Conservation (phyloP, 2,888 invertebrate genomes). For the Euzophera pinguis region DNA sequence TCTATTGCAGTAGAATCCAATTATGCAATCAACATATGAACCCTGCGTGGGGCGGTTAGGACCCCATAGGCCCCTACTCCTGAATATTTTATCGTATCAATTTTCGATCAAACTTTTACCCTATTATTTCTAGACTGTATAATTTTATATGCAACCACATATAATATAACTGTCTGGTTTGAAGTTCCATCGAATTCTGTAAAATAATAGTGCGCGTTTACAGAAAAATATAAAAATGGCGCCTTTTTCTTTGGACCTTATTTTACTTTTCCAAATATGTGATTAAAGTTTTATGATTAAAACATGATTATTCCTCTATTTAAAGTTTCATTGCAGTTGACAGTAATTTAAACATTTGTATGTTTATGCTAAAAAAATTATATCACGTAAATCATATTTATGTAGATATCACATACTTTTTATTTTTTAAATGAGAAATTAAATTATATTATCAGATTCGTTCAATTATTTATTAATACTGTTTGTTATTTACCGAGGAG, state of each 20-base stretch:
- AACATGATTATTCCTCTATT: too few species aligned
- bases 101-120: constrained; percentile 32
- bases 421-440: too few species aligned
- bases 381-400: too few species aligned
- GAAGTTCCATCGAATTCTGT: not conserved
- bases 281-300: not conserved
- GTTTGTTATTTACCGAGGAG: too few species aligned
- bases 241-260: too few species aligned
- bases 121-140: constrained; percentile 27
- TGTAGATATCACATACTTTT: too few species aligned
- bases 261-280: too few species aligned
- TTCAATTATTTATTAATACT: too few species aligned
- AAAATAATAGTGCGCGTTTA: not conserved
- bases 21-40: constrained; percentile 20
- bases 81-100: constrained; percentile 27
- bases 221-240: not conserved
- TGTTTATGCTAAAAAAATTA: too few species aligned
- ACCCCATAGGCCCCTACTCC: constrained; percentile 7
- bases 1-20: constrained; percentile 1
- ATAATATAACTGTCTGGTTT: not conserved
- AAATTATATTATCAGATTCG: too few species aligned
- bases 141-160: constrained; percentile 19
- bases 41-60: constrained; percentile 15
- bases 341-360: too few species aligned
- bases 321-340: too few species aligned